Evolutionary conservation across 2,888 invertebrate genomes (phyloP).

Genomic region (Caenorhabditis uteleia): DNA sequence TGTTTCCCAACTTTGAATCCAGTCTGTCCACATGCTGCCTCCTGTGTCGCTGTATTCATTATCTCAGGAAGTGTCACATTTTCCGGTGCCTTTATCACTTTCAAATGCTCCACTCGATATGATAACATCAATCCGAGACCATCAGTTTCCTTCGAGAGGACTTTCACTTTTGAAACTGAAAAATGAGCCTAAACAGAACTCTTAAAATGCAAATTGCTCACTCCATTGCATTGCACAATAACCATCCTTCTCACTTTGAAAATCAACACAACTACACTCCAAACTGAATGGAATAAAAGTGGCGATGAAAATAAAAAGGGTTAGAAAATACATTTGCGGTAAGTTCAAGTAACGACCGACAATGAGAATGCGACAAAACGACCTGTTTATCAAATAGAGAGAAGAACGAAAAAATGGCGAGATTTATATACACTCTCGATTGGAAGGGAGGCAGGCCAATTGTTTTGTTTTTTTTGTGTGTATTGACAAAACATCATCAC

Average conservation of each 20-base stretch:
- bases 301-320: background rate
- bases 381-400: too few relatives aligned
- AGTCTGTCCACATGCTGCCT: slow-evolving; percentile 32
- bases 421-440: too few relatives aligned
- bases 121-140: slow-evolving; percentile 27
- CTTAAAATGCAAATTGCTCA: slow-evolving; percentile 6
- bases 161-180: slow-evolving; percentile 36
- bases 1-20: slow-evolving; percentile 30
- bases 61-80: slow-evolving; percentile 17
- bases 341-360: too few relatives aligned
- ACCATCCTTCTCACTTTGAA: slow-evolving; percentile 21
- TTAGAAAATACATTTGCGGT: too few relatives aligned
- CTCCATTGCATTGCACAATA: slow-evolving; percentile 35
- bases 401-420: too few relatives aligned
- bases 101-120: slow-evolving; percentile 25
- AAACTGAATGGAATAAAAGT: background rate
- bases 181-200: background rate
- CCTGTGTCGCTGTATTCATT: slow-evolving; percentile 29
- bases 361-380: too few relatives aligned
- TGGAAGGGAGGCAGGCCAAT: too few relatives aligned
- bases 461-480: too few relatives aligned
- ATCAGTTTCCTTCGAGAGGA: slow-evolving; percentile 28
- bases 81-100: slow-evolving; percentile 26
- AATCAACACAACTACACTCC: background rate
- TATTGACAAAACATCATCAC: too few relatives aligned